These are phyloP conservation scores for Coccyzus lansbergi DNA, from an alignment of 2,797 vertebrate genomes.

Conservation along the genomic window DNA sequence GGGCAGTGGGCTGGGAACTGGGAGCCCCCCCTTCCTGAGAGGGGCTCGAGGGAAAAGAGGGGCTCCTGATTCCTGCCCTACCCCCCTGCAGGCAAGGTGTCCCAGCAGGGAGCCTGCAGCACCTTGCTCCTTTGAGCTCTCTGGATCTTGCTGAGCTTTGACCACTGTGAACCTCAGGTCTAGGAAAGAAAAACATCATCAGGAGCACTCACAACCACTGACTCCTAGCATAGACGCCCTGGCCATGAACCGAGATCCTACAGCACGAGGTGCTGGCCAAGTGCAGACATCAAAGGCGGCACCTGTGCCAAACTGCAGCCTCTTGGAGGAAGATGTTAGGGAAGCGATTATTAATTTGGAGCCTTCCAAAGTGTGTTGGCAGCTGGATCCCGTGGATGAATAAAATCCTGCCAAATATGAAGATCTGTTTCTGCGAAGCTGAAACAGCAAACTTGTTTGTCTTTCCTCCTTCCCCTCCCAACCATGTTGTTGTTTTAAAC, in stretches of 20 bases:
- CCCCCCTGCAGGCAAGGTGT: neutral
- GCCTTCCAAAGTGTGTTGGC: neutral
- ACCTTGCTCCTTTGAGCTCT: neutral
- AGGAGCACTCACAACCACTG: neutral
- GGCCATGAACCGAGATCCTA: neutral
- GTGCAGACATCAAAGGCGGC: neutral
- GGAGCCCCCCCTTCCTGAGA: neutral
- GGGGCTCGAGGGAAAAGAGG: neutral
- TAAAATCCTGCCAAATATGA: conserved; percentile 45
- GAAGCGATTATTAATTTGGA: conserved; percentile 32
- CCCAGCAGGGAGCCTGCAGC: neutral
- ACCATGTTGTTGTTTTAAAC: conserved; percentile 50
- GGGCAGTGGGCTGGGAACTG: neutral
- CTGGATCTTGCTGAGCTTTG: neutral
- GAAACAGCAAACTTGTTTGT: conserved; percentile 65
- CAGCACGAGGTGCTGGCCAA: neutral
- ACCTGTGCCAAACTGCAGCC: conserved; percentile 27
- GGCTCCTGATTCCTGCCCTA: neutral
- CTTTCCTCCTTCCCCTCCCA: conserved; percentile 59
- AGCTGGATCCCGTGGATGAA: conserved; percentile 38
- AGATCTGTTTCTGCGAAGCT: conserved; percentile 45
- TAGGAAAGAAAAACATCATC: neutral
- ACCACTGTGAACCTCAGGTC: neutral
- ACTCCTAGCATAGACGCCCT: neutral
- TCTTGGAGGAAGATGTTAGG: conserved; percentile 11